Percentiles rank a stretch among this genome's conserved stretches.
Conservation (phyloP, 2,888 invertebrate genomes). For the Meganola albula region DNA sequence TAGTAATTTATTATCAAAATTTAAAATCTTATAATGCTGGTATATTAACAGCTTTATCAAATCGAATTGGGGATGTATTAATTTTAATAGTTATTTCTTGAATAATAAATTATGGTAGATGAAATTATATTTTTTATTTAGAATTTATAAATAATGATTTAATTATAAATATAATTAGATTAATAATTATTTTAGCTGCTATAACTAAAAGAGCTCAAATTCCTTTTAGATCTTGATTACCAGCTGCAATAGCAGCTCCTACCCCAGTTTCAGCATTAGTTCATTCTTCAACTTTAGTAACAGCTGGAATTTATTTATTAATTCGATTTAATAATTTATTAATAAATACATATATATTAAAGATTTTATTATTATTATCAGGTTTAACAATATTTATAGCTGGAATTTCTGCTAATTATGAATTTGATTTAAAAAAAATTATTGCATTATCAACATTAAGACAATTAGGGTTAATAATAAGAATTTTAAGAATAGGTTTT, state of each 20-base stretch:
- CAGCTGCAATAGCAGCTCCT: slow-evolving; percentile 86
- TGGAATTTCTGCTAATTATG: slow-evolving; percentile 79
- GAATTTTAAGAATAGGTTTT: slow-evolving; percentile 76
- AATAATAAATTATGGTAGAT: slow-evolving; percentile 74
- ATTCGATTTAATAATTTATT: slow-evolving; percentile 81
- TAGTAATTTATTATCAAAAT: slow-evolving; percentile 85
- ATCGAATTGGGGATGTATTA: slow-evolving; percentile 85
- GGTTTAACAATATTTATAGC: slow-evolving; percentile 80
- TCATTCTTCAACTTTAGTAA: slow-evolving; percentile 88
- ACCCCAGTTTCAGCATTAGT: slow-evolving; percentile 86
- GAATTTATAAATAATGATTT: slow-evolving; percentile 65
- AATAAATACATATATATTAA: slow-evolving; percentile 49
- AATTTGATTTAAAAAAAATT: slow-evolving; percentile 86
- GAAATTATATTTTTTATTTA: slow-evolving; percentile 75
- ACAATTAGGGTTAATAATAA: slow-evolving; percentile 85
- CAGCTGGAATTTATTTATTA: slow-evolving; percentile 85
- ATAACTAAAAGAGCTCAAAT: slow-evolving; percentile 89
- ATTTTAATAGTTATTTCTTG: slow-evolving; percentile 79
- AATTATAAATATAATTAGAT: slow-evolving; percentile 55
- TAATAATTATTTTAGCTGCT: slow-evolving; percentile 73
- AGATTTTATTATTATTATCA: slow-evolving; percentile 74
- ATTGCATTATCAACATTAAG: slow-evolving; percentile 87
- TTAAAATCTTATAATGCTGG: slow-evolving; percentile 82
- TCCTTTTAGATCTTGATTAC: slow-evolving; percentile 87
- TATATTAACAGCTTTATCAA: slow-evolving; percentile 83